phyloP scores from a whole-genome alignment of 1,140 invertebrate species.

The Coelopa frigida region DNA sequence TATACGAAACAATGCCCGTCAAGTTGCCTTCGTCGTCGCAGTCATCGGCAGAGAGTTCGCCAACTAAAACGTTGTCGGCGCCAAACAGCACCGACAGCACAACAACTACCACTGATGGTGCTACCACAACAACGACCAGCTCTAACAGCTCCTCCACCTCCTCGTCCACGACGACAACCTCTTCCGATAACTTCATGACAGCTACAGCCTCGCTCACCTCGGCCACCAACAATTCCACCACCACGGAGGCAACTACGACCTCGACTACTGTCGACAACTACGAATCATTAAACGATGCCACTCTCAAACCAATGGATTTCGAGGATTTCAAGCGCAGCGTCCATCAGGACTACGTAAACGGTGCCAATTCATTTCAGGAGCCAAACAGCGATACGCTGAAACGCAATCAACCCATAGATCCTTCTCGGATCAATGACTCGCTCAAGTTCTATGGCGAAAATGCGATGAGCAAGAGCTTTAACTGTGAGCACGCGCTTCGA shows the following conservation, averaged over 20 bases:
- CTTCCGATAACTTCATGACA: conserved; percentile 40
- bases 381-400: conserved; percentile 44
- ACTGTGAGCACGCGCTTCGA: conserved; percentile 38
- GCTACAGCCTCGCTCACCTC: conserved; percentile 32
- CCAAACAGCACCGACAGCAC: conserved; percentile 22
- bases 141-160: conserved; percentile 22
- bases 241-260: conserved; percentile 25
- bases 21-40: conserved; percentile 52
- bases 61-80: conserved; percentile 26
- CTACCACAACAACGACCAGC: conserved; percentile 21
- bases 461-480: conserved; percentile 44
- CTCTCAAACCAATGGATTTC: conserved; percentile 41
- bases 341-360: conserved; percentile 40
- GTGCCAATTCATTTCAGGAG: conserved; percentile 38
- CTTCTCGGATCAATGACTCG: conserved; percentile 46
- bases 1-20: conserved; percentile 67
- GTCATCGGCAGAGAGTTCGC: conserved; percentile 37
- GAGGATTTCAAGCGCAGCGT: conserved; percentile 43
- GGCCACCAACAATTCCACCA: conserved; percentile 21
- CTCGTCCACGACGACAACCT: conserved; percentile 20
- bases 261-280: conserved; percentile 31
- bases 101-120: conserved; percentile 13
- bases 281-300: conserved; percentile 33
- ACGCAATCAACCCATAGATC: conserved; percentile 47
- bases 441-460: conserved; percentile 44